A percentile compares a stretch with the other conserved stretches of the same genome.
phyloP scores from a whole-genome alignment of 35 echinoderm and acorn worm species.

The Apostichopus japonicus region DNA sequence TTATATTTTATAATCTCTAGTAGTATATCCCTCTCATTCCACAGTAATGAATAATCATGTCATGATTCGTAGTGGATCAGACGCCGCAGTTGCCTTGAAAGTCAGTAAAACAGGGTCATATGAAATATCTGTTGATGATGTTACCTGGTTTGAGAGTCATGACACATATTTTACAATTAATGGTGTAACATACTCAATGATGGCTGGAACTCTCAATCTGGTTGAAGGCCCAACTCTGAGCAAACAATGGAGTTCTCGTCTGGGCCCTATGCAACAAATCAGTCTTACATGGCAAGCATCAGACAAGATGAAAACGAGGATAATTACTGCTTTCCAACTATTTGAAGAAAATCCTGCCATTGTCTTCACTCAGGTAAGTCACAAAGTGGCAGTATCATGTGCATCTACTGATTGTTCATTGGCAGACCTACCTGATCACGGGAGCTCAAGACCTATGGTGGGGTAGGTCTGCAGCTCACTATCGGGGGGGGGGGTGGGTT shows the following conservation, averaged over 20 bases:
- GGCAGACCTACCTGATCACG: no score
- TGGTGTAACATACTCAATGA: conserved; percentile 35
- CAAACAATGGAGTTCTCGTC: not conserved
- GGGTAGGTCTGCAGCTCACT: no score
- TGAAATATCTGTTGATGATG: conserved; percentile 13
- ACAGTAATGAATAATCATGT: not conserved
- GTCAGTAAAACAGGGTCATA: conserved; percentile 20
- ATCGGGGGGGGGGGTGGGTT: no score
- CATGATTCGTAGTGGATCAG: not conserved
- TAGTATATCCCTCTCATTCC: not conserved
- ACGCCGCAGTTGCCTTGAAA: not conserved
- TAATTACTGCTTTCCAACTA: conserved; percentile 15
- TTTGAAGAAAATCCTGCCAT: conserved; percentile 2
- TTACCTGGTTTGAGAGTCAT: conserved; percentile 40
- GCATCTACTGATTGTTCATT: no score
- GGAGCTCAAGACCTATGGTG: no score
- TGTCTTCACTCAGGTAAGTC: conserved; percentile 36
- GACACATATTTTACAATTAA: conserved; percentile 47
- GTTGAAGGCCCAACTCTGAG: not conserved
- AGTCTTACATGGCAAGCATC: conserved; percentile 33
- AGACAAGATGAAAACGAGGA: conserved; percentile 27
- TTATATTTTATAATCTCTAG: no score
- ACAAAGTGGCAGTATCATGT: not conserved
- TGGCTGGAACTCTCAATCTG: conserved; percentile 33
- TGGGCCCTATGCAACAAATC: not conserved